Conservation (phyloP, 2,113 vertebrate genomes). For the Hypanus sabinus region DNA sequence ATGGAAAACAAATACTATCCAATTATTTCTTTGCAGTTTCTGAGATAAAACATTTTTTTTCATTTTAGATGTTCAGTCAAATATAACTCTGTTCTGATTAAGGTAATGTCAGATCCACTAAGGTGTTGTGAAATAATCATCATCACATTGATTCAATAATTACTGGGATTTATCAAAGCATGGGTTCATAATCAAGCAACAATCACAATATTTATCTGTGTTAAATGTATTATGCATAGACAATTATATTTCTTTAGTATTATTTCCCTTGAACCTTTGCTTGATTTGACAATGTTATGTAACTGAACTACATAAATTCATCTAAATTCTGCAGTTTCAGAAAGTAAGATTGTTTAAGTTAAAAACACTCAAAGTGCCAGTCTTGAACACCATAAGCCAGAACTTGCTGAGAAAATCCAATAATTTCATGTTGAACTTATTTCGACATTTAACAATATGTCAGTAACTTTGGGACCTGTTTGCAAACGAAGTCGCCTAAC, state of each 20-base stretch:
- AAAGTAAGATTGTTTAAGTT: too few species aligned
- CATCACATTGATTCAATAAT: not conserved
- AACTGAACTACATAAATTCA: too few species aligned
- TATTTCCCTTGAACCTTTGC: not conserved
- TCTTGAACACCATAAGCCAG: too few species aligned
- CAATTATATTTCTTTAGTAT: not conserved
- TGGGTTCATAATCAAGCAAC: not conserved
- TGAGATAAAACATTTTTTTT: not conserved
- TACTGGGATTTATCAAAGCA: not conserved
- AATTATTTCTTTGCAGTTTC: not conserved
- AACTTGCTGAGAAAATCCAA: too few species aligned
- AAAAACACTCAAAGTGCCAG: too few species aligned
- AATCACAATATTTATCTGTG: not conserved
- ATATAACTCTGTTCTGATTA: not conserved
- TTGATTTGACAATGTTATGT: not conserved
- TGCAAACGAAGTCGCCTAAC: too few species aligned
- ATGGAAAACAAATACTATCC: not conserved
- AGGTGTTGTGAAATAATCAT: not conserved
- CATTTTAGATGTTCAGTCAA: not conserved
- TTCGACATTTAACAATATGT: too few species aligned
- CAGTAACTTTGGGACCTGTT: too few species aligned
- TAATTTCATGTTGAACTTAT: too few species aligned
- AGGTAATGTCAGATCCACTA: not conserved
- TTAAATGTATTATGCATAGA: not conserved
- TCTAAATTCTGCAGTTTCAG: too few species aligned